Conservation (phyloP, 2,797 vertebrate species). For the Dicrostonyx torquatus region DNA sequence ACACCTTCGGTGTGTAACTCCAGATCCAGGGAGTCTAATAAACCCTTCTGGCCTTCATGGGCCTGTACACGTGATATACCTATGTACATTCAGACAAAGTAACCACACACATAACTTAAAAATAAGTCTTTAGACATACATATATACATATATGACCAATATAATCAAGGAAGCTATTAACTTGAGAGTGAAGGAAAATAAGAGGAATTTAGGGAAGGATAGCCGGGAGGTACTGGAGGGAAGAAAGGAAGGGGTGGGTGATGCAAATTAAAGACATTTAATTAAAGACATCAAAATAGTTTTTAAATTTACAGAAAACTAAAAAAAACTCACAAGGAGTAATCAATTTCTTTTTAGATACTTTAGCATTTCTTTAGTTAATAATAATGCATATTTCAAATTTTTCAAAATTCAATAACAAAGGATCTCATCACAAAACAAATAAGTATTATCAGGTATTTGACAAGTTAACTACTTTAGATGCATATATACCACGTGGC, state of each 20-base stretch:
- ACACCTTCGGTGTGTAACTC: background rate
- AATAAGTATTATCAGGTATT: background rate
- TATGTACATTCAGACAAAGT: background rate
- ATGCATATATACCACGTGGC: background rate
- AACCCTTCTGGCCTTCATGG: background rate
- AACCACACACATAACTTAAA: background rate
- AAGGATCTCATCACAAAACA: background rate
- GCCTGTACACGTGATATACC: background rate
- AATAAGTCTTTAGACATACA: background rate
- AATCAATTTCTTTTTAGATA: background rate
- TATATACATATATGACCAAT: background rate
- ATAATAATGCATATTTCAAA: background rate
- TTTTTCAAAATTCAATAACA: background rate
- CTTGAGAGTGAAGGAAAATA: background rate
- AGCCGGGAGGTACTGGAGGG: background rate
- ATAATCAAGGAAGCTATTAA: background rate
- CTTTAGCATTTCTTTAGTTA: background rate
- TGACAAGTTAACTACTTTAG: background rate
- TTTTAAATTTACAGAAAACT: background rate
- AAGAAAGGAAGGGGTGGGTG: background rate
- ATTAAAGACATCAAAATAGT: background rate
- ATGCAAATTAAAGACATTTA: background rate
- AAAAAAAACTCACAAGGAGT: background rate
- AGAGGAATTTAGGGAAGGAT: background rate
- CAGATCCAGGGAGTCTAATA: background rate